Evolutionary conservation across 2,888 invertebrate genomes (phyloP).

Genomic region (Ophioninae sp.): DNA sequence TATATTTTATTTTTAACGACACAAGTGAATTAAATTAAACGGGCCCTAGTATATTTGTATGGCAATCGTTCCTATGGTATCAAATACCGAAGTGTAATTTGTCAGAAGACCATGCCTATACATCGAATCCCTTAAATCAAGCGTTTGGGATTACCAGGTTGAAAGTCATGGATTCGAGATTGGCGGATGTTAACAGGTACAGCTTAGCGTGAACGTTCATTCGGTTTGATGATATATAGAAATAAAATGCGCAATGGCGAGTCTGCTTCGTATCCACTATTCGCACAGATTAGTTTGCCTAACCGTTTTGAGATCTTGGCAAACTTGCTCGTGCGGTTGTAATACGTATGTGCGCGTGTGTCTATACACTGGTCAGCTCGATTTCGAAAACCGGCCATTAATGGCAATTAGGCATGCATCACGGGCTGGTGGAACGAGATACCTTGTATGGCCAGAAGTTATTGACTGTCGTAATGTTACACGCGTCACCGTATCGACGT

Average conservation of each 20-base stretch:
- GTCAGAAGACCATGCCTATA: background rate
- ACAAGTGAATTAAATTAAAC: background rate
- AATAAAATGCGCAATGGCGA: constrained; percentile 11
- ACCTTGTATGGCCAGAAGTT: constrained; percentile 71
- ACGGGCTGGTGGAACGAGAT: constrained; percentile 69
- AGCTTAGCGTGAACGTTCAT: constrained; percentile 34
- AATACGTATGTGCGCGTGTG: background rate
- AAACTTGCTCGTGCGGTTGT: background rate
- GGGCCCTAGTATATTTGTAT: background rate
- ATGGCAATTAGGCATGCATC: constrained; percentile 75
- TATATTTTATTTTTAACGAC: too few species aligned
- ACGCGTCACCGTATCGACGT: constrained; percentile 47
- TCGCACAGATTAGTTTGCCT: constrained; percentile 19
- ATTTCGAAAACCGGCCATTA: constrained; percentile 75
- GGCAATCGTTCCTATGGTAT: background rate
- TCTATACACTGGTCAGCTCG: constrained; percentile 48
- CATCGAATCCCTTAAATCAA: background rate
- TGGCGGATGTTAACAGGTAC: constrained; percentile 8
- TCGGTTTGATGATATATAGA: constrained; percentile 21
- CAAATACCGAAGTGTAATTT: background rate
- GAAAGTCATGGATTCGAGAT: background rate
- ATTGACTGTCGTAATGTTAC: constrained; percentile 67
- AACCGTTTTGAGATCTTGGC: constrained; percentile 19
- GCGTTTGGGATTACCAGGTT: background rate
- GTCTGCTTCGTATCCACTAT: constrained; percentile 19